Conservation (phyloP, 2,888 invertebrate genomes). For the Epiblema foenella region DNA sequence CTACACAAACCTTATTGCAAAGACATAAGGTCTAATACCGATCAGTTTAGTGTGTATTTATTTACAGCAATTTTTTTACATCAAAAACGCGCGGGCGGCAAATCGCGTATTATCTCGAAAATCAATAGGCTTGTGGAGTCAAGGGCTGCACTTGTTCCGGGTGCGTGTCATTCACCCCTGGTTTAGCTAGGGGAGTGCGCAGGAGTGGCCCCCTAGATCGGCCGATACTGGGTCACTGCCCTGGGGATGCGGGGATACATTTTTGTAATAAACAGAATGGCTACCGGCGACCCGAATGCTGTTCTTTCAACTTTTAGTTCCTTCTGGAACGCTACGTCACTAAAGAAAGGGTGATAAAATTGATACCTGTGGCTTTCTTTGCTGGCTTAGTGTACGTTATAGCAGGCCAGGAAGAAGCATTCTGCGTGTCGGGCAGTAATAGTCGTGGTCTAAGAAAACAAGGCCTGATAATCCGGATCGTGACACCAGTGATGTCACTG, state of each 20-base stretch:
- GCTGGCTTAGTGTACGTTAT: too few species aligned
- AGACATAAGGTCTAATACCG: not conserved
- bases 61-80: not conserved
- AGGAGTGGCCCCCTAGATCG: constrained; percentile 40
- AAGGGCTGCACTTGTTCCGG: constrained; percentile 39
- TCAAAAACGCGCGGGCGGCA: not conserved
- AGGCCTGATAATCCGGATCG: too few species aligned
- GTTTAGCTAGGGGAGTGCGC: constrained; percentile 25
- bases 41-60: not conserved
- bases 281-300: not conserved
- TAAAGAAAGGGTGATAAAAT: too few species aligned
- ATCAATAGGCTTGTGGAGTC: constrained; percentile 44
- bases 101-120: not conserved
- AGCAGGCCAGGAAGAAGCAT: too few species aligned
- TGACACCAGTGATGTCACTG: too few species aligned
- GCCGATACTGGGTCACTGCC: constrained; percentile 36
- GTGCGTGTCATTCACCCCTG: constrained; percentile 38
- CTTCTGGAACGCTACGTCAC: too few species aligned
- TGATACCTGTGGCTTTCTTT: too few species aligned
- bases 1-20: not conserved
- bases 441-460: too few species aligned
- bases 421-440: too few species aligned
- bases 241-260: constrained; percentile 7
- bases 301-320: not conserved
- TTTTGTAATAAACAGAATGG: constrained; percentile 4